Base-by-base conservation (phyloP, 2,888 invertebrate species). In the Zeuzera pyrina region DNA sequence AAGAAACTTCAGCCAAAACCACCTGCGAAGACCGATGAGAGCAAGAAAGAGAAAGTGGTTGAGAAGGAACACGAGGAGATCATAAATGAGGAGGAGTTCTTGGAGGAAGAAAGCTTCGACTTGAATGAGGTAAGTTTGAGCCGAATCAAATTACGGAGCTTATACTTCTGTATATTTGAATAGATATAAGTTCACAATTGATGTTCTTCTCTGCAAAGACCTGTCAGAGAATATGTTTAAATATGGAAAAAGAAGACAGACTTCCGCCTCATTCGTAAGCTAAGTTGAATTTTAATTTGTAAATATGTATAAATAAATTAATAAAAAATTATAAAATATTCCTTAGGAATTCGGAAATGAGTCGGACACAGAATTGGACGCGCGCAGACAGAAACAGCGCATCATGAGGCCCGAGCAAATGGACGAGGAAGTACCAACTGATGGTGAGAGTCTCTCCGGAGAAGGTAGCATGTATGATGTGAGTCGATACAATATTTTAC, bases 351-450 rank as follows among this genome's bases (percentile, higher is more conserved):
- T 67, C 10, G 24, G 5, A 10, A 10, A 24, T 10, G 11, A 24
- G n/a, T 10, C 24, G 10, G 11, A 24, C 24, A 19, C 19, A 19
- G 19, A 19, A 5, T 8, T 19, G 19, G 19, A 19, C 1, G 5
- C 19, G 6, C 5, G 19, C 5, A 19, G 19, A 8, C 19, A 19
- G 41, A 32, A 12, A 2, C 74, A 68, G 36, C 57, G 56, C 5
- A 52, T 74, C 29, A 67, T 66, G 66, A 43, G 39, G 6, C 76
- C 77, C 0, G 77, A 76, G 35, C 45, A 43, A 25, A 70, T 77
- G 73, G 77, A 78, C 19, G 77, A 77, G 33, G 78, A 77, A 21
- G 47, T 62, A 2, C 64, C 60, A 0, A 63, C 67, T 1, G 76
- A 78, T 13, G 57, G 26, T 0, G 73, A 71, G 0, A 62, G 56